Evolutionary conservation across 2,888 invertebrate species (phyloP).

Genomic region (Temnothorax unifasciatus): DNA sequence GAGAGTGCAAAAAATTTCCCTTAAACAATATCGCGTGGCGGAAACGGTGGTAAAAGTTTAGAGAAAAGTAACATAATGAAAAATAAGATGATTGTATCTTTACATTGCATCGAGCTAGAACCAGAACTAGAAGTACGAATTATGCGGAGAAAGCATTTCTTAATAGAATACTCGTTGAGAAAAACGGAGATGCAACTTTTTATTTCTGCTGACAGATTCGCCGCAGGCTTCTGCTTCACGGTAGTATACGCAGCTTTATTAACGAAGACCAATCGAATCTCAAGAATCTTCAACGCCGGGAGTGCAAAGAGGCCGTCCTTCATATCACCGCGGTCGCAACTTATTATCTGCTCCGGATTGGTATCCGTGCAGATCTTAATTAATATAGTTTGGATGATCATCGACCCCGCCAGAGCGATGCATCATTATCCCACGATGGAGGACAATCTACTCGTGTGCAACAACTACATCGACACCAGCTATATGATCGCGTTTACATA

Average conservation of each 20-base stretch:
- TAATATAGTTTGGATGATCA: constrained; percentile 96
- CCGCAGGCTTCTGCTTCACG: constrained; percentile 98
- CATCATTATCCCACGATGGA: constrained; percentile 96
- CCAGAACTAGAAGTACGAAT: background rate
- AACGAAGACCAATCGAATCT: constrained; percentile 99
- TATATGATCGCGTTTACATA: constrained; percentile 98
- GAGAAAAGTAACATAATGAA: background rate
- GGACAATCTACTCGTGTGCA: constrained; percentile 97
- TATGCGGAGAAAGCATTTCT: background rate
- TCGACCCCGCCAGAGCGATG: constrained; percentile 95
- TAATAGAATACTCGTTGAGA: background rate
- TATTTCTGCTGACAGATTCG: constrained; percentile 88
- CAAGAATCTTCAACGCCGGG: constrained; percentile 98
- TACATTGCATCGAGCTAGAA: background rate
- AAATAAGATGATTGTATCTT: background rate
- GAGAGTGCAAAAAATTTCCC: background rate
- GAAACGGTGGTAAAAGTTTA: background rate
- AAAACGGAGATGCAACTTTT: background rate
- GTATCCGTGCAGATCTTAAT: constrained; percentile 96
- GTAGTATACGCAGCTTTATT: constrained; percentile 98
- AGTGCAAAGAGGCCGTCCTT: constrained; percentile 98
- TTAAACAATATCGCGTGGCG: background rate
- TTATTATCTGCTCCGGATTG: constrained; percentile 95
- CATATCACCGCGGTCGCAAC: constrained; percentile 96
- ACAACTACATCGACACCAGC: constrained; percentile 96